Conservation (phyloP, 2,888 invertebrate species). For the Drosophila crucigera region DNA sequence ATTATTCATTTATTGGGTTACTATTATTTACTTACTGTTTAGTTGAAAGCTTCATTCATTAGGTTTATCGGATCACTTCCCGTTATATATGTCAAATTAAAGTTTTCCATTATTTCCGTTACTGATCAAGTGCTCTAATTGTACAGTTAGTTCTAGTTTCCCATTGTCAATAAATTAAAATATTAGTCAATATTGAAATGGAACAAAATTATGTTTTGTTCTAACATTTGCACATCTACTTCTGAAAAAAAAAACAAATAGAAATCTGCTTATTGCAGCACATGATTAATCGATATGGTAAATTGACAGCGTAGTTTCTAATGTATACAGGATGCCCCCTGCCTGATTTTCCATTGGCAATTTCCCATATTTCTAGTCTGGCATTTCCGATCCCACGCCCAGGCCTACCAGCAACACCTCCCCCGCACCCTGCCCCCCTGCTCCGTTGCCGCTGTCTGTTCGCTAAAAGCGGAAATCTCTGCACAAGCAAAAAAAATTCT, state of each 20-base stretch:
- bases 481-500: conserved; percentile 57
- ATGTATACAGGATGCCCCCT: conserved; percentile 21
- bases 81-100: background rate
- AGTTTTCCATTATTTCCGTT: background rate
- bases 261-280: background rate
- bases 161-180: background rate
- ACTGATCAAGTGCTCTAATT: background rate
- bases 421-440: background rate
- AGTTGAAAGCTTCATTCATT: background rate
- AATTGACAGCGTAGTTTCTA: conserved; percentile 17
- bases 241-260: background rate
- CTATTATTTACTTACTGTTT: background rate
- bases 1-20: background rate
- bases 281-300: conserved; percentile 3
- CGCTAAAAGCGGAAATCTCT: conserved; percentile 61
- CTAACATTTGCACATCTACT: background rate
- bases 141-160: background rate
- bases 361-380: conserved; percentile 46
- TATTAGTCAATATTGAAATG: background rate
- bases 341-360: conserved; percentile 24
- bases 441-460: conserved; percentile 2
- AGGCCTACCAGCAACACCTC: conserved; percentile 29
- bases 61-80: background rate
- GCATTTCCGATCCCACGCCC: conserved; percentile 76
- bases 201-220: background rate